Evolutionary conservation across 2,113 vertebrate genomes (phyloP), one percentile per base, ranked within the genome.

Genomic region (Cyanocitta stelleri): DNA sequence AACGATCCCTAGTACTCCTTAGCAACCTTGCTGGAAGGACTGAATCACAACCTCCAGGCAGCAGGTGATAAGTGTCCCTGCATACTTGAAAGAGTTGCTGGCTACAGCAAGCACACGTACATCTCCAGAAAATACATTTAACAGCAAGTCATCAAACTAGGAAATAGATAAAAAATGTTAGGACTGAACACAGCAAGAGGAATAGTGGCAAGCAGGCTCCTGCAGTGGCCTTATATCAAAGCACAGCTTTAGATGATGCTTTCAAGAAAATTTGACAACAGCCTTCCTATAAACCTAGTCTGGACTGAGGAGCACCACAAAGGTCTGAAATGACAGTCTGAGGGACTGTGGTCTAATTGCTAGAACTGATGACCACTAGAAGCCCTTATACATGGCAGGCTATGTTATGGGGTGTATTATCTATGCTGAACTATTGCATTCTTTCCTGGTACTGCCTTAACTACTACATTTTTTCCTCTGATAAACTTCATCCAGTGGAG

Each of bases 11-110:
- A 64, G 46, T 18, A 78, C 51, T 87, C 86, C 90, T 88, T 96
- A 94, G 92, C 97, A 97, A 96, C 97, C 83, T 89, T 73, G 37
- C 74, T 54, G 72, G 56, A 58, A 90, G 61, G 48, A 72, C 69
- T 92, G 94, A 93, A 94, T 63, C 87, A 85, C 51, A 71, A 2
- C 49, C 93, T 86, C 89, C 35, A 90, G 87, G 55, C 77, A 89
- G 73, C n/a, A 87, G 73, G 59, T 73, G 87, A 0, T n/a, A 85
- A 88, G 73, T 48, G 52, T 72, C 66, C 88, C 85, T 80, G 52
- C 78, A 24, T 11, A 66, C 48, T 30, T 80, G 72, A 93, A 95
- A 88, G 10, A 54, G 79, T 48, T 83, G 69, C 84, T 67, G 41
- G 75, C 56, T 84, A 55, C 61, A 80, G 86, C 55, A 90, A 86